Base-by-base conservation (phyloP, 2,113 vertebrate species). In the Leucopsar rothschildi region DNA sequence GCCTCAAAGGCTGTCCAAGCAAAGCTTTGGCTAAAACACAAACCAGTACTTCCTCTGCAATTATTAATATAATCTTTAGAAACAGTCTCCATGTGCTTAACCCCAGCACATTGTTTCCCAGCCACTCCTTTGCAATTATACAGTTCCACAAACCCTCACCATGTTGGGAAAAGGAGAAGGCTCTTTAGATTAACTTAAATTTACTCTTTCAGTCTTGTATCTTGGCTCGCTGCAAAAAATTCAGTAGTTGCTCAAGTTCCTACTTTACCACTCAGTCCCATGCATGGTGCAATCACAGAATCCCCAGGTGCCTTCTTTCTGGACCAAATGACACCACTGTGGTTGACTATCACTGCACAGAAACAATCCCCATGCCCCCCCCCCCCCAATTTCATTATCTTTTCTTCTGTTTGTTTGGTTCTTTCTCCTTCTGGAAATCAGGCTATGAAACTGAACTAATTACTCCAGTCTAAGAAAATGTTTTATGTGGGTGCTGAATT, bases 391-490 rank as follows among this genome's bases (percentile, higher is more conserved):
- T 90, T 86, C 64, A 96, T 92, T 94, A 90, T 73, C 76, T 94
- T 73, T 90, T 75, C 91, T 70, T 69, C 56, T 68, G 40, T 77
- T 92, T 81, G 19, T 53, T 61, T 69, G 86, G 18, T 78, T 83
- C 80, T 90, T 83, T 92, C 68, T 59, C 71, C 77, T 88, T 88
- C 90, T 92, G 76, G 73, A 96, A 95, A 96, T 88, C 64, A 96
- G 93, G 86, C 88, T 96, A 86, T 35, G 63, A 72, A 95, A 93
- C 66, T 42, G 53, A 96, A 86, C 92, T 90, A 94, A 96, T 97
- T 94, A 81, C 31, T 93, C 40, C 65, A 72, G 82, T 76, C 76
- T 80, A 79, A 64, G 52, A 95, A 68, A 60, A 88, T 95, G 42
- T 35, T 91, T 96, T 80, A 52, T n/a, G 35, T 15, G 25, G 20